Percentiles rank a stretch among this genome's conserved stretches.
phyloP scores from a whole-genome alignment of 30 jellyfish, hydroid and myxozoan species.

The Catostylus mosaicus region DNA sequence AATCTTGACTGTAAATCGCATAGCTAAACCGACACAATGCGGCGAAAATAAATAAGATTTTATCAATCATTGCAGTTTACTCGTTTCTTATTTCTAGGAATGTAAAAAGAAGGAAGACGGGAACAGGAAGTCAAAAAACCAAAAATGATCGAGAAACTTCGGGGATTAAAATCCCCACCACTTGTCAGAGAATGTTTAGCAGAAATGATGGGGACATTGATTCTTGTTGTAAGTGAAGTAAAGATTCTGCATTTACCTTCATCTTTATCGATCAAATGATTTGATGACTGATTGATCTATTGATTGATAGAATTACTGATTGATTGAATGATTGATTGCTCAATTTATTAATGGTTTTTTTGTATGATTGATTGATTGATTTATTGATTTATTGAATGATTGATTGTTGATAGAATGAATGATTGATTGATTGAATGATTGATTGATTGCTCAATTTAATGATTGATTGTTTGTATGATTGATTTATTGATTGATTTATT shows the following conservation, averaged over 20 bases:
- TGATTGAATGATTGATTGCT: not conserved
- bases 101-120: conserved; percentile 10
- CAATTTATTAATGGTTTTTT: too few relatives aligned
- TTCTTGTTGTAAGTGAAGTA: conserved; percentile 86
- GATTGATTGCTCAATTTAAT: not conserved
- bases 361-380: not conserved
- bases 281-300: not conserved
- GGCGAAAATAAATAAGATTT: too few relatives aligned
- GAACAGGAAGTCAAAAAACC: not conserved
- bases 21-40: too few relatives aligned
- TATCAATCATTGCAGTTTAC: too few relatives aligned
- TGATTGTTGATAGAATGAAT: not conserved
- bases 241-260: too few relatives aligned
- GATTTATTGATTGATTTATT: not conserved
- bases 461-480: not conserved
- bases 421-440: not conserved
- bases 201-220: conserved; percentile 98
- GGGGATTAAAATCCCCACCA: conserved; percentile 91
- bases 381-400: not conserved
- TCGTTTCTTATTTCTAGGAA: too few relatives aligned
- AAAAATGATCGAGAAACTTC: conserved; percentile 76
- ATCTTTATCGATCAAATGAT: not conserved
- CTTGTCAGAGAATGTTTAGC: conserved; percentile 93
- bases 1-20: too few relatives aligned
- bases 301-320: not conserved